Evolutionary conservation across 53 echinoderm and acorn worm genomes (phyloP).

Genomic region (Arbacia lixula): DNA sequence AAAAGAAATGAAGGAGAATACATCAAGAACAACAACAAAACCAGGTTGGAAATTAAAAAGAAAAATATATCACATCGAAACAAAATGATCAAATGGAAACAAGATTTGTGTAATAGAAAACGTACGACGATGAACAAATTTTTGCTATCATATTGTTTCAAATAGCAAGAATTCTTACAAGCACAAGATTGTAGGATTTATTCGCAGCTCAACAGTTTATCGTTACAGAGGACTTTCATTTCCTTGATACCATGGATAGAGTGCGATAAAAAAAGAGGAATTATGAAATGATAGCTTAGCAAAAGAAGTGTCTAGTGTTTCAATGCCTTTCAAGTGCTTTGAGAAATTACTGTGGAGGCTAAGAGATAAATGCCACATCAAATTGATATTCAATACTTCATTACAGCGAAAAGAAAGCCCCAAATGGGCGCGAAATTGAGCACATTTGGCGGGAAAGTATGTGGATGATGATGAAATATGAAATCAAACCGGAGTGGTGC

Average conservation of each 20-base stretch:
- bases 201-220: too few relatives aligned
- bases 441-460: constrained; percentile 27
- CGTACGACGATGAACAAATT: background rate
- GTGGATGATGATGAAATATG: constrained; percentile 13
- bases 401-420: constrained; percentile 9
- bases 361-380: constrained; percentile 21
- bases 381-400: constrained; percentile 52
- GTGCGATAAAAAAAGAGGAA: too few relatives aligned
- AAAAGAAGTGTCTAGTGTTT: too few relatives aligned
- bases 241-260: too few relatives aligned
- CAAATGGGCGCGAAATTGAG: constrained; percentile 29
- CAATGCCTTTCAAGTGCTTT: constrained; percentile 3
- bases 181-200: too few relatives aligned
- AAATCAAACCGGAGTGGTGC: constrained; percentile 31
- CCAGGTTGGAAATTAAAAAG: too few relatives aligned
- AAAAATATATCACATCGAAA: too few relatives aligned
- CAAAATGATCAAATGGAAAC: too few relatives aligned
- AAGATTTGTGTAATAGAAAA: too few relatives aligned
- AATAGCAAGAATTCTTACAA: too few relatives aligned
- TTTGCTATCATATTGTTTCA: background rate
- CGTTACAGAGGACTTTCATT: too few relatives aligned
- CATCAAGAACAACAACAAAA: background rate
- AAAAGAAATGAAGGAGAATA: background rate
- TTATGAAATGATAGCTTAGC: too few relatives aligned
- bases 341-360: background rate